A percentile compares a stretch with the other conserved stretches of the same genome.
These are phyloP conservation scores for Zosterops pallidus DNA, from an alignment of 2,113 vertebrate genomes.

Conservation along the genomic window DNA sequence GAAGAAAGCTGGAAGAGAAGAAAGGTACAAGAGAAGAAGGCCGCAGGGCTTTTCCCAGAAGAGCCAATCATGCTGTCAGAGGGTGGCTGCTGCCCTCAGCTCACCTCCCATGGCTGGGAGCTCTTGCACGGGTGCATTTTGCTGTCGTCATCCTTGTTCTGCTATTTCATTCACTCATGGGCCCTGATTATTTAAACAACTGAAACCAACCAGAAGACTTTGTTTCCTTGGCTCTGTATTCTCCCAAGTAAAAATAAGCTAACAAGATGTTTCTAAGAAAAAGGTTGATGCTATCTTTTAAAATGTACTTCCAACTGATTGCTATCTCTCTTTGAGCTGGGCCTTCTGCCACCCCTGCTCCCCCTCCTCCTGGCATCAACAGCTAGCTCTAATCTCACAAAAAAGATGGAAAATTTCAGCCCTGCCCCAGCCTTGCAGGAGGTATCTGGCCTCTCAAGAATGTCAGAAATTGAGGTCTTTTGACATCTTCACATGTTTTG, in stretches of 20 bases:
- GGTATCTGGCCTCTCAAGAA: neutral
- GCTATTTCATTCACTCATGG: neutral
- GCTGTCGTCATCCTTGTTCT: neutral
- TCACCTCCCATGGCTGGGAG: neutral
- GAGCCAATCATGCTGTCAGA: neutral
- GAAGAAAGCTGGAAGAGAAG: conserved; percentile 39
- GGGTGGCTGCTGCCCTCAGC: conserved; percentile 47
- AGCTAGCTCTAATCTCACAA: neutral
- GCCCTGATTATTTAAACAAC: neutral
- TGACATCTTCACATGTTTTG: neutral
- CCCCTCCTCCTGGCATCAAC: neutral
- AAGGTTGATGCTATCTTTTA: neutral
- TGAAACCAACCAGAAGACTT: neutral
- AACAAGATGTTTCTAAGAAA: conserved; percentile 5
- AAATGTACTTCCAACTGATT: neutral
- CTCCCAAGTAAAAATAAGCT: neutral
- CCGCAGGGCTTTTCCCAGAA: conserved; percentile 58
- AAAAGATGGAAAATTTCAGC: neutral
- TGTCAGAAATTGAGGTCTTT: neutral
- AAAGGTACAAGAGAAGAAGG: conserved; percentile 51
- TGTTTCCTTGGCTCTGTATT: neutral
- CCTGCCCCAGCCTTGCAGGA: neutral
- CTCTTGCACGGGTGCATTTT: neutral
- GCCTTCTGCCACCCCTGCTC: neutral
- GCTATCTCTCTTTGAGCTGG: neutral